phyloP scores from a whole-genome alignment of 2,797 vertebrate species.

The Artibeus jamaicensis region DNA sequence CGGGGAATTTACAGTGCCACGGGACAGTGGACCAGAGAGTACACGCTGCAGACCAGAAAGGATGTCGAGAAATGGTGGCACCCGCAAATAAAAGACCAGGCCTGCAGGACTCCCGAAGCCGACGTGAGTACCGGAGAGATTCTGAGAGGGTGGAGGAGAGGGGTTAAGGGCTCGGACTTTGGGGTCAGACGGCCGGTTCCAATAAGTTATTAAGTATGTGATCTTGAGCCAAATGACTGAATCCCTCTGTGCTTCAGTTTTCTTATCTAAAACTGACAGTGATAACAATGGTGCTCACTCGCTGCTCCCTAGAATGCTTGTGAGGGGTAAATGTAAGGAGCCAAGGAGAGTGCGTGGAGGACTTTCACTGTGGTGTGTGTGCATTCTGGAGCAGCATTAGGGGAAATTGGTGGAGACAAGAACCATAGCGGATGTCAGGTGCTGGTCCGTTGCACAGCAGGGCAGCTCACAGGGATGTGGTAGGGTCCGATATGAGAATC shows the following conservation, averaged over 20 bases:
- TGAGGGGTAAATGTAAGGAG: neutral
- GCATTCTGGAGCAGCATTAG: neutral
- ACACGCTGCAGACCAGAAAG: constrained; percentile 88
- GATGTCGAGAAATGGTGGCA: constrained; percentile 94
- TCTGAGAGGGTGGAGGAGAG: neutral
- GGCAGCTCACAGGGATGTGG: neutral
- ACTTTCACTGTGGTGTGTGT: neutral
- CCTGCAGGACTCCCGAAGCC: constrained; percentile 78
- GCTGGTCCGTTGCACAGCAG: neutral
- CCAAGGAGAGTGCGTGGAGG: neutral
- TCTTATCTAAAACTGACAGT: neutral
- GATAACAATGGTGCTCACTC: neutral
- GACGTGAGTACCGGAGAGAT: constrained; percentile 83
- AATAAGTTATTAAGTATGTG: neutral
- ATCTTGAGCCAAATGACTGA: neutral
- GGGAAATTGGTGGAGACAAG: neutral
- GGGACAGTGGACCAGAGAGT: constrained; percentile 91
- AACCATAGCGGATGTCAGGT: neutral
- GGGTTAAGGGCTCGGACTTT: neutral
- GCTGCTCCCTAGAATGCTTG: neutral
- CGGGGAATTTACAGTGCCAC: constrained; percentile 91
- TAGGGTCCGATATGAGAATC: neutral
- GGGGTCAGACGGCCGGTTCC: neutral
- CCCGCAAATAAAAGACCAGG: constrained; percentile 87
- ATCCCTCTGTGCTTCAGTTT: neutral